Percentiles rank a stretch among this genome's conserved stretches.
These are phyloP conservation scores for Hiodon alosoides DNA, from an alignment of 2,113 vertebrate genomes.

Conservation along the genomic window DNA sequence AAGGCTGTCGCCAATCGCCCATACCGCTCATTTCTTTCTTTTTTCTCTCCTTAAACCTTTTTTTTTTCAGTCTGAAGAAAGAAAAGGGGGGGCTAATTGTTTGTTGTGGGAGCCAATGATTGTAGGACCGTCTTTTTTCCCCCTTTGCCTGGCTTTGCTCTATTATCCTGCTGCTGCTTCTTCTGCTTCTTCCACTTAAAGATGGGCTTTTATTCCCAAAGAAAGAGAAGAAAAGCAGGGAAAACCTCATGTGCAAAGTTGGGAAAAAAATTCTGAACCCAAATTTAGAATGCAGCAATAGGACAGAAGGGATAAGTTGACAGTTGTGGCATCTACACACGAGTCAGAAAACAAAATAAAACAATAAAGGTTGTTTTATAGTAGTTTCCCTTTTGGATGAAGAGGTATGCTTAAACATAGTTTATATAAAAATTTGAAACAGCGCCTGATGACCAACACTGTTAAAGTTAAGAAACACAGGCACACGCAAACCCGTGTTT, in stretches of 20 bases:
- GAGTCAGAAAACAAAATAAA: neutral
- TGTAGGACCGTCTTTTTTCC: slow-evolving; percentile 55
- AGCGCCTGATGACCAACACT: too few relatives aligned
- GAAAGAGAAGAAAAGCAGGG: slow-evolving; percentile 47
- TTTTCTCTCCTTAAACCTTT: slow-evolving; percentile 24
- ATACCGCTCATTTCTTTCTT: slow-evolving; percentile 34
- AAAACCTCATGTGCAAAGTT: slow-evolving; percentile 49
- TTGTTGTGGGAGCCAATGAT: slow-evolving; percentile 74
- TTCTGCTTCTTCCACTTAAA: slow-evolving; percentile 49
- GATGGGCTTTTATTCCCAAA: slow-evolving; percentile 47
- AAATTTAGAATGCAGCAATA: slow-evolving; percentile 25
- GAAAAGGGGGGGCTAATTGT: slow-evolving; percentile 69
- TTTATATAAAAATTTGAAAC: neutral
- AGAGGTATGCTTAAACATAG: neutral
- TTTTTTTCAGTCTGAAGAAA: slow-evolving; percentile 51
- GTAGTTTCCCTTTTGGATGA: neutral
- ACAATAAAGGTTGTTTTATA: slow-evolving; percentile 9
- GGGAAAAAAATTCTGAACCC: neutral
- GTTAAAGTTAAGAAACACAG: too few relatives aligned
- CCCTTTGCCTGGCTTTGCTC: slow-evolving; percentile 25
- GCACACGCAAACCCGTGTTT: too few relatives aligned
- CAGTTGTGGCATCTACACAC: slow-evolving; percentile 10
- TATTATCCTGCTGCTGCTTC: slow-evolving; percentile 13
- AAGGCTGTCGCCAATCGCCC: slow-evolving; percentile 58
- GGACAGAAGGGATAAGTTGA: slow-evolving; percentile 18